phyloP scores from a whole-genome alignment of 2,888 invertebrate genomes.

The Metellina segmentata region DNA sequence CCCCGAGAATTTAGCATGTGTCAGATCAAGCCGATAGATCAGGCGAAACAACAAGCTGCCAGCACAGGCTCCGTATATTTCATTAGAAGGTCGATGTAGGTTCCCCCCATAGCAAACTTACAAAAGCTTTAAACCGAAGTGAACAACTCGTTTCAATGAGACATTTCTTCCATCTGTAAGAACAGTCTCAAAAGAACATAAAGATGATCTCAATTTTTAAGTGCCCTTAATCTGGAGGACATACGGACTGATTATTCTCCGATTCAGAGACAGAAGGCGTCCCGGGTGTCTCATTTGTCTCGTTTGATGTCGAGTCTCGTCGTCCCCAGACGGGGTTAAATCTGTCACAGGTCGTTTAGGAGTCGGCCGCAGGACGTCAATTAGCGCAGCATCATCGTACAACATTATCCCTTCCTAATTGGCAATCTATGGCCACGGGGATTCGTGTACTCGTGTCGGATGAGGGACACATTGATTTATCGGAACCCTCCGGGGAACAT shows the following conservation, averaged over 20 bases:
- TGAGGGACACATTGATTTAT: conserved; percentile 1
- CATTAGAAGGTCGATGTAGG: too few relatives aligned
- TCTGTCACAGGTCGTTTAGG: conserved; percentile 56
- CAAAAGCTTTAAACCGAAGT: neutral
- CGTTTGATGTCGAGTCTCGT: neutral
- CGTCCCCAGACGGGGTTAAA: conserved; percentile 55
- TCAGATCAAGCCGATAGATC: too few relatives aligned
- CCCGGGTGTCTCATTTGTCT: conserved; percentile 47
- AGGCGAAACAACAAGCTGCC: too few relatives aligned
- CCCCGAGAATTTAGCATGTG: too few relatives aligned
- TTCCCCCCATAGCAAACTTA: too few relatives aligned
- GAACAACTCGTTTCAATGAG: neutral
- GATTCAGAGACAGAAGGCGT: neutral
- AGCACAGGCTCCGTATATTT: too few relatives aligned
- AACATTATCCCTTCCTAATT: conserved; percentile 48
- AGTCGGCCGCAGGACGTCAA: conserved; percentile 55
- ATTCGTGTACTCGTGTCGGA: neutral
- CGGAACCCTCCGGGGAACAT: too few relatives aligned
- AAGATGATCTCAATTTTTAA: neutral
- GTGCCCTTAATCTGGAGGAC: too few relatives aligned
- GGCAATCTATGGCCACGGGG: conserved; percentile 28
- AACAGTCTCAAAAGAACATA: neutral
- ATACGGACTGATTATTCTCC: too few relatives aligned
- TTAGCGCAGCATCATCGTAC: conserved; percentile 32
- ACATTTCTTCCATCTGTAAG: neutral